Evolutionary conservation across 2,888 invertebrate genomes (phyloP).

Genomic region (Ferrisia virgata): DNA sequence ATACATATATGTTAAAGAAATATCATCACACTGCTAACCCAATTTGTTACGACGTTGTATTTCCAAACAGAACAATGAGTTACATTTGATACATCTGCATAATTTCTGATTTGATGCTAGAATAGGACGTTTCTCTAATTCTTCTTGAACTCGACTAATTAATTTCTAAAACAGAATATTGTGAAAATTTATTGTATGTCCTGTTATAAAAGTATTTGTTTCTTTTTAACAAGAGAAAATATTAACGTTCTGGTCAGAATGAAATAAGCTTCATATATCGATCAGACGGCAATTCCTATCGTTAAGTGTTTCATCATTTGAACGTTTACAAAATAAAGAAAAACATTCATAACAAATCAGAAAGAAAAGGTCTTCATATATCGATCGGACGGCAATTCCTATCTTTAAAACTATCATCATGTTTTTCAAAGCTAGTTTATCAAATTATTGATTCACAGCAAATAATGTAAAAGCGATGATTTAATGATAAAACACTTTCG

Average conservation of each 20-base stretch:
- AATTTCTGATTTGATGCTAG: conserved; percentile 57
- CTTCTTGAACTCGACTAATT: background rate
- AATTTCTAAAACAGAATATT: background rate
- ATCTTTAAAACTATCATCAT: conserved; percentile 19
- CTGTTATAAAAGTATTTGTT: too few species aligned
- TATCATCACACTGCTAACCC: conserved; percentile 19
- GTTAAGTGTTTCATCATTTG: background rate
- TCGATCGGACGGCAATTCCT: conserved; percentile 31
- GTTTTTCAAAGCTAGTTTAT: too few species aligned
- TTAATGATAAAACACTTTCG: background rate
- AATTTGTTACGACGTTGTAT: conserved; percentile 47
- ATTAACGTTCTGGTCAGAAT: background rate
- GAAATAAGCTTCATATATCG: background rate
- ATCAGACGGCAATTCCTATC: conserved; percentile 28
- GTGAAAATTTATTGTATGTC: background rate
- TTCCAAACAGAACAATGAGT: conserved; percentile 61
- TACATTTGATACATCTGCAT: conserved; percentile 64
- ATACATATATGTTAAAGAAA: too few species aligned
- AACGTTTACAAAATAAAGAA: background rate
- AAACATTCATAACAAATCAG: background rate
- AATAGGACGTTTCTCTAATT: conserved; percentile 46
- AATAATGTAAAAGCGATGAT: background rate
- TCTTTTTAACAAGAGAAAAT: too few species aligned
- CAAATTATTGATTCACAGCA: too few species aligned
- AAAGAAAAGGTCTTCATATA: background rate